Percentiles rank a stretch among this genome's conserved stretches.
These are phyloP conservation scores for Bucco capensis DNA, from an alignment of 2,113 vertebrate species.

Conservation along the genomic window DNA sequence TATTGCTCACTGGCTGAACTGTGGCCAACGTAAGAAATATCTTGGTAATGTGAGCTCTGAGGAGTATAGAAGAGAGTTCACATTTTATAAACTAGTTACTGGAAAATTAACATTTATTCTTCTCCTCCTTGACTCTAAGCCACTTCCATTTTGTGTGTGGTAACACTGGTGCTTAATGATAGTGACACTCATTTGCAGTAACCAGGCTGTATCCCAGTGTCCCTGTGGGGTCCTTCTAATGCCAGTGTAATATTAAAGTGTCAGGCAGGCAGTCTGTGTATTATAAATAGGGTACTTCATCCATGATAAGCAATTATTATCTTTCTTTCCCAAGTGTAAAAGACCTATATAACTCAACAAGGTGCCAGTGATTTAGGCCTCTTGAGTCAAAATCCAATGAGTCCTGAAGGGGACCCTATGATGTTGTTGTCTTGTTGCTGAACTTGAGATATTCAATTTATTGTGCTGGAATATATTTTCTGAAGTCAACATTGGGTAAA, in stretches of 20 bases:
- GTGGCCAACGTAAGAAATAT: background rate
- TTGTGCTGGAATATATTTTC: constrained; percentile 67
- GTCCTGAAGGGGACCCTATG: constrained; percentile 74
- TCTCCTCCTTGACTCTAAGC: constrained; percentile 32
- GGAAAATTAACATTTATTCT: constrained; percentile 57
- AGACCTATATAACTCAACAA: constrained; percentile 73
- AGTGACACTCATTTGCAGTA: constrained; percentile 65
- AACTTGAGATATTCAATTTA: constrained; percentile 71
- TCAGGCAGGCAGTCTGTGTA: constrained; percentile 70
- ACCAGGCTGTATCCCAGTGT: constrained; percentile 69
- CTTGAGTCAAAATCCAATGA: constrained; percentile 68
- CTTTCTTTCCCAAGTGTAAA: constrained; percentile 77
- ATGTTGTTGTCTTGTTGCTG: constrained; percentile 64
- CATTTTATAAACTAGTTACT: constrained; percentile 45
- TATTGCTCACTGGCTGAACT: background rate
- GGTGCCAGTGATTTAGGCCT: constrained; percentile 71
- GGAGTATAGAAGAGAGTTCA: background rate
- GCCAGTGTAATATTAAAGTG: constrained; percentile 74
- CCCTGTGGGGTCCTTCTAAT: constrained; percentile 73
- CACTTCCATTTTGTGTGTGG: constrained; percentile 33
- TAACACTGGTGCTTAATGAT: constrained; percentile 68
- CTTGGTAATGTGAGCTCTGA: background rate
- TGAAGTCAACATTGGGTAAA: constrained; percentile 65
- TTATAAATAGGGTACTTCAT: constrained; percentile 79
- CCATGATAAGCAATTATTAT: constrained; percentile 78